Conservation (phyloP, 2,888 invertebrate genomes). For the Teleiodes luculella region DNA sequence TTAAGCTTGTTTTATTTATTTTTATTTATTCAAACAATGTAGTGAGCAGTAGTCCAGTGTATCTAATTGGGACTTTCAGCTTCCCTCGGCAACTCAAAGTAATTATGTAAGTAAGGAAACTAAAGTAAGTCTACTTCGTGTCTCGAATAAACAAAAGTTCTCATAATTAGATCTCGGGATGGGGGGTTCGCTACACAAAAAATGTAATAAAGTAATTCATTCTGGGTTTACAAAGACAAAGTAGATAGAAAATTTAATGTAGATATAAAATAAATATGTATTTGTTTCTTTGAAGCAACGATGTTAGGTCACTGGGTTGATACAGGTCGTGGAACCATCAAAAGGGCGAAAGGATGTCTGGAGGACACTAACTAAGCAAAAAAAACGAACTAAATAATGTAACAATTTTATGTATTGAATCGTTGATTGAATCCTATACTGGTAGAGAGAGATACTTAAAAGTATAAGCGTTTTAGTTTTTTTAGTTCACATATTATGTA, state of each 20-base stretch:
- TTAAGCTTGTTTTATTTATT: too few relatives aligned
- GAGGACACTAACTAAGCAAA: background rate
- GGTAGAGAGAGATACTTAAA: too few relatives aligned
- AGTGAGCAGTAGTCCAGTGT: too few relatives aligned
- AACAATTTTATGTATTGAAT: too few relatives aligned
- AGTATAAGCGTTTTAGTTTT: too few relatives aligned
- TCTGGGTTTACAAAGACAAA: too few relatives aligned
- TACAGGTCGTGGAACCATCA: background rate
- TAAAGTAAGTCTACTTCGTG: background rate
- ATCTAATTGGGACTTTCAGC: background rate
- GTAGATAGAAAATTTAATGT: too few relatives aligned
- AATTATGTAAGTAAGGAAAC: background rate
- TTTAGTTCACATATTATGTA: too few relatives aligned
- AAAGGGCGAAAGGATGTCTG: conserved; percentile 1
- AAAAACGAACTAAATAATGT: background rate
- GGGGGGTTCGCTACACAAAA: background rate
- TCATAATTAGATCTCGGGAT: background rate
- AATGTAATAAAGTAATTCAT: background rate
- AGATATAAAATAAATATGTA: too few relatives aligned
- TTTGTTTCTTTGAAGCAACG: background rate
- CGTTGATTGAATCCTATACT: too few relatives aligned
- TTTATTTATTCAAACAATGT: too few relatives aligned
- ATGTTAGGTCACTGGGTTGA: background rate
- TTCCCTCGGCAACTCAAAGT: background rate
- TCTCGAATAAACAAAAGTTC: background rate